phyloP scores from a whole-genome alignment of 2,797 vertebrate species.

The Parotocinclus haroldoi region DNA sequence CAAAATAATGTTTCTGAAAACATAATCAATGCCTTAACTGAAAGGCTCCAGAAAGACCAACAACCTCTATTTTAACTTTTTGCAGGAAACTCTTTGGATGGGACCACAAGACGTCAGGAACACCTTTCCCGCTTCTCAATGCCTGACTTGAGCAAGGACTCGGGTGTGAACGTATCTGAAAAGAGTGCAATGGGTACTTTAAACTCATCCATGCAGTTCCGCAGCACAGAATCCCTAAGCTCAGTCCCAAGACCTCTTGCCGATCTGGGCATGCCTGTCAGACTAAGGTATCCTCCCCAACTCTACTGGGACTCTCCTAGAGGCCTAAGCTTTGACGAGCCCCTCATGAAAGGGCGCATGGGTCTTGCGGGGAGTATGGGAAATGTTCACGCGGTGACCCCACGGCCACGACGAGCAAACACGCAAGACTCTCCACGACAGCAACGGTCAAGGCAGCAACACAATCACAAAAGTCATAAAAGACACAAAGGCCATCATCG shows the following conservation, averaged over 20 bases:
- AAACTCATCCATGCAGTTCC: constrained; percentile 91
- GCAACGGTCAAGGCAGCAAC: constrained; percentile 55
- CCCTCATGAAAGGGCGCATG: constrained; percentile 64
- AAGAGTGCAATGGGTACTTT: constrained; percentile 96
- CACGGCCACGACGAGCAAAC: constrained; percentile 73
- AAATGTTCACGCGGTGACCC: constrained; percentile 74
- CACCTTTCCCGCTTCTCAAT: constrained; percentile 96
- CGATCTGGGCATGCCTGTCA: constrained; percentile 80
- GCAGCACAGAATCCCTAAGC: constrained; percentile 90
- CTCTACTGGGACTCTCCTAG: constrained; percentile 86
- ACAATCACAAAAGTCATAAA: constrained; percentile 74
- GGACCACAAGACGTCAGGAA: constrained; percentile 89
- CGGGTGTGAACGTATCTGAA: constrained; percentile 91
- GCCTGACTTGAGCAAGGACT: constrained; percentile 98
- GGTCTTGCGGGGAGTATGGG: constrained; percentile 75
- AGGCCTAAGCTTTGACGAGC: constrained; percentile 80
- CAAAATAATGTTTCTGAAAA: no score
- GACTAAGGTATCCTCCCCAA: constrained; percentile 75
- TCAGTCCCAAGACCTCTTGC: constrained; percentile 83
- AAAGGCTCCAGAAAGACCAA: background rate
- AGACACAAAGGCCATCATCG: constrained; percentile 73
- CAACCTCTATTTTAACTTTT: background rate
- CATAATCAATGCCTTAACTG: background rate
- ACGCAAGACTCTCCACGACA: constrained; percentile 72
- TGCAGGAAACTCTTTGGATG: constrained; percentile 87